Percentiles rank a stretch among this genome's conserved stretches.
Evolutionary conservation across 2,888 invertebrate genomes (phyloP).

Genomic region (Drosophila neonasuta): DNA sequence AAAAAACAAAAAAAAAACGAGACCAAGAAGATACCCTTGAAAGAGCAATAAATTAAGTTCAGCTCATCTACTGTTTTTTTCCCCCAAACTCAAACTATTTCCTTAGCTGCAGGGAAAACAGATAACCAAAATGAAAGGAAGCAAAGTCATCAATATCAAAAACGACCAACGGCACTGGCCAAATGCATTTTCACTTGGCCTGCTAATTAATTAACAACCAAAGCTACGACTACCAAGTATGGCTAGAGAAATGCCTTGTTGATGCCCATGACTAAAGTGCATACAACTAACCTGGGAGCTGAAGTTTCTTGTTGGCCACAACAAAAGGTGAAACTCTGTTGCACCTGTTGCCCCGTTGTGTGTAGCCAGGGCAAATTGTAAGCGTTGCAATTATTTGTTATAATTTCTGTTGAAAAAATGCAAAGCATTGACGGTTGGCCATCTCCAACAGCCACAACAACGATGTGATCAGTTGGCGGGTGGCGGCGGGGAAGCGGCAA

Average conservation of each 20-base stretch:
- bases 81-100: background rate
- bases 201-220: conserved; percentile 56
- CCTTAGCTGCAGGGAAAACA: background rate
- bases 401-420: conserved; percentile 76
- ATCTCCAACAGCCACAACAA: conserved; percentile 15
- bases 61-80: background rate
- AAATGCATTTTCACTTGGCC: conserved; percentile 71
- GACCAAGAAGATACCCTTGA: conserved; percentile 9
- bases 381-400: conserved; percentile 73
- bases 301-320: conserved; percentile 21
- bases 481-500: conserved; percentile 1
- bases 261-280: conserved; percentile 40
- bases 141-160: conserved; percentile 26
- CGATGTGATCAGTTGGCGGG: conserved; percentile 21
- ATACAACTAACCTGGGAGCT: conserved; percentile 17
- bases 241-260: conserved; percentile 28
- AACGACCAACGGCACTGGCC: conserved; percentile 50
- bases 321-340: conserved; percentile 56
- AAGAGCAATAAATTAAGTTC: background rate
- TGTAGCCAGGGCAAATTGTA: conserved; percentile 36
- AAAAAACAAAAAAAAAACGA: background rate
- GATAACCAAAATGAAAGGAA: conserved; percentile 50
- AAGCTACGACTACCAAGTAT: conserved; percentile 9
- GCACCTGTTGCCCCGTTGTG: conserved; percentile 65
- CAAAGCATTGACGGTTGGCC: conserved; percentile 64